Evolutionary conservation across 2,113 vertebrate species (phyloP), one percentile per base, ranked within the genome.

Genomic region (Melanostigma gelatinosum): DNA sequence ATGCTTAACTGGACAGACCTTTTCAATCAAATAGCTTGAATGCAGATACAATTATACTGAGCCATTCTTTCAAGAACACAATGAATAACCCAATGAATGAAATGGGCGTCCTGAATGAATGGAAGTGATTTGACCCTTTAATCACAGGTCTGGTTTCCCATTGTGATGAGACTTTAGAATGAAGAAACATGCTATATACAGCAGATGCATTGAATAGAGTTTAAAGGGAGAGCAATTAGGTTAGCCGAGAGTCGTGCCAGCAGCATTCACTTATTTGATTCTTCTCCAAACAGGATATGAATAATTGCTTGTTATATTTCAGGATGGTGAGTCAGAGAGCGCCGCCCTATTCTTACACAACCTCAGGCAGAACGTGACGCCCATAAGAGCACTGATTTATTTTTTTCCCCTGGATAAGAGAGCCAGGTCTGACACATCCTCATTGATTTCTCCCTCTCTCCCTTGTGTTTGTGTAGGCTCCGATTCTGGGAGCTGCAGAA

Each of bases 301-400:
- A 89, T 91, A 89, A 92, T 90, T 90, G 77, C 69, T 69, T 74
- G 86, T 60, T 88, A 84, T 90, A 93, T 94, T 93, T 79, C 38
- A 8, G 90, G 82, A 70, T 54, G 82, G 83, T 93, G 92, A 93
- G 74, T 94, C 91, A 92, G 71, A 83, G 70, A 79, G 75, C 66
- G 27, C 78, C 87, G 83, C 80, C 77, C 71, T 79, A 6, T 84
- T 88, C 84, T 90, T 87, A 81, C 76, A 89, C 84, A 87, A 87
- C 86, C 81, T 62, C n/a, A 60, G 84, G 79, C 78, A 10, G 72
- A 86, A 87, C 63, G 89, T 85, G 88, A 84, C 79, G 82, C 84
- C 83, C 71, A 32, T 48, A 70, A 83, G 75, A 75, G 68, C 64
- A 52, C 66, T 3, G 62, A 71, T 75, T 74, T 65, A 36, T 38